Conservation (phyloP, 2,888 invertebrate genomes). For the Priocnemis perturbator region DNA sequence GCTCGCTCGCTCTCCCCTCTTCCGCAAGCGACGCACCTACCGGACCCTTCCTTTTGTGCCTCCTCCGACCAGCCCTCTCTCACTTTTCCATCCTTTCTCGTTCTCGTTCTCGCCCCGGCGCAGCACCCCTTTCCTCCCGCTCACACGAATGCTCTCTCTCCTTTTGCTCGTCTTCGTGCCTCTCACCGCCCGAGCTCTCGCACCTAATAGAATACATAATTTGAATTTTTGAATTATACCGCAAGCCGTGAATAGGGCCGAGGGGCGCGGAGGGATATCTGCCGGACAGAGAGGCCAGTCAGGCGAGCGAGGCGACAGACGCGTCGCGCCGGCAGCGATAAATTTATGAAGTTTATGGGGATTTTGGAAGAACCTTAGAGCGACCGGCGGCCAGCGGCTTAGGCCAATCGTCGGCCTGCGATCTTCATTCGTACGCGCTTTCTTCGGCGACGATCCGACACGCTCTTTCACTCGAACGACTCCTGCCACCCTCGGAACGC, state of each 20-base stretch:
- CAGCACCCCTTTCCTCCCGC: constrained; percentile 28
- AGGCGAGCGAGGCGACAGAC: constrained; percentile 36
- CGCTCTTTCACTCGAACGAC: neutral
- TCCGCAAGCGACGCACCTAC: constrained; percentile 51
- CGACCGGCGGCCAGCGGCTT: constrained; percentile 24
- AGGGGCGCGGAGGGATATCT: constrained; percentile 13
- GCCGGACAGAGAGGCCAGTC: constrained; percentile 30
- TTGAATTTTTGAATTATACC: constrained; percentile 66
- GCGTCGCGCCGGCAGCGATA: constrained; percentile 39
- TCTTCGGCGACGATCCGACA: neutral
- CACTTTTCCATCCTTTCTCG: constrained; percentile 24
- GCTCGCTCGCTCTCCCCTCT: constrained; percentile 36
- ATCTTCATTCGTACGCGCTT: too few relatives aligned
- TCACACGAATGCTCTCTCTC: constrained; percentile 31
- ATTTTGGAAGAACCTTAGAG: constrained; percentile 22
- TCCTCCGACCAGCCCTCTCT: constrained; percentile 44
- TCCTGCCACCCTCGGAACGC: neutral
- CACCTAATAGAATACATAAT: constrained; percentile 73
- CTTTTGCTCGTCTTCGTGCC: constrained; percentile 23
- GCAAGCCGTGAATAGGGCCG: constrained; percentile 13
- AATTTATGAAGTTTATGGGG: constrained; percentile 65
- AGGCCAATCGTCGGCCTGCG: too few relatives aligned
- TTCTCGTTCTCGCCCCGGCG: constrained; percentile 27
- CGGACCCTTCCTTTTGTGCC: constrained; percentile 61
- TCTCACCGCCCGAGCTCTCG: constrained; percentile 34